phyloP scores from a whole-genome alignment of 2,113 vertebrate genomes.

The Passer domesticus region DNA sequence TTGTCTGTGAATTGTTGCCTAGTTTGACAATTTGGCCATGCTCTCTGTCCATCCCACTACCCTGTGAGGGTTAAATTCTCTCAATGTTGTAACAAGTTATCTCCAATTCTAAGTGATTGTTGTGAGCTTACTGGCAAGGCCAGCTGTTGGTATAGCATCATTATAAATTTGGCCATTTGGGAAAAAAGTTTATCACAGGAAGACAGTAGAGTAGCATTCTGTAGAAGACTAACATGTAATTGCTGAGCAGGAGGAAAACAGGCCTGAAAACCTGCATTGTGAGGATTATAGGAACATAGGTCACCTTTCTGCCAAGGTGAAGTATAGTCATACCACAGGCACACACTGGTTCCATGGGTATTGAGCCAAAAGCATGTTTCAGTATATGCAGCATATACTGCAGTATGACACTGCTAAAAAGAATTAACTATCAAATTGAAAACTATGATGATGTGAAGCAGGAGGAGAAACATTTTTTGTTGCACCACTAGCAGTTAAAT shows the following conservation, averaged over 20 bases:
- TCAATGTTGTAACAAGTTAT: background rate
- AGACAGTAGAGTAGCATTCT: background rate
- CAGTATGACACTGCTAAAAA: background rate
- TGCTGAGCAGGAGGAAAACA: background rate
- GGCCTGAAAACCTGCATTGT: background rate
- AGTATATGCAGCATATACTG: background rate
- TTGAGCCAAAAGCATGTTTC: background rate
- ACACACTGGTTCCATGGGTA: background rate
- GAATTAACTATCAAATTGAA: background rate
- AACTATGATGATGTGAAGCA: background rate
- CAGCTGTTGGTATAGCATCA: background rate
- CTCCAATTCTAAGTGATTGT: background rate
- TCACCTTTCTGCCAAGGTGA: background rate
- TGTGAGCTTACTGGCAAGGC: background rate
- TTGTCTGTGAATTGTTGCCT: background rate
- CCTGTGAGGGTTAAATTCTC: background rate
- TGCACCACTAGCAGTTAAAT: background rate
- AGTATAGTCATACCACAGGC: background rate
- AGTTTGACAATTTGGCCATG: background rate
- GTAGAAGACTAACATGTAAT: background rate
- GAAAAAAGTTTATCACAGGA: background rate
- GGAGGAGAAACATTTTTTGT: background rate
- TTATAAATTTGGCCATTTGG: background rate
- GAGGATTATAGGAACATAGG: background rate
- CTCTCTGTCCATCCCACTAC: background rate